phyloP scores from a whole-genome alignment of 2,888 invertebrate genomes.

The Drosophila yooni region DNA sequence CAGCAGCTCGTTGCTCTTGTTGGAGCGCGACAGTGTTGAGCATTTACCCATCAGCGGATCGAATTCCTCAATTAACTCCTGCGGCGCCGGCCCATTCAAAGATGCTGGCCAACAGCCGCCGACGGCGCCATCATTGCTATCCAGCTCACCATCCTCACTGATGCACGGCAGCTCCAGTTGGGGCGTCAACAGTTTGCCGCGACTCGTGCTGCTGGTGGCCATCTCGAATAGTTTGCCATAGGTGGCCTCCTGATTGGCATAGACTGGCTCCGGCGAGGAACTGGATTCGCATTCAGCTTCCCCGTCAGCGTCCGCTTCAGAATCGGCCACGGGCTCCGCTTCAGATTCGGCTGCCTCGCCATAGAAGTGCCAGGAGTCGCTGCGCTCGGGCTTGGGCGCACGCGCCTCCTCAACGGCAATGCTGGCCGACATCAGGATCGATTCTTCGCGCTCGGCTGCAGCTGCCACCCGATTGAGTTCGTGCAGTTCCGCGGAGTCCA shows the following conservation, averaged over 20 bases:
- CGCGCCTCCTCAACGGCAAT: conserved; percentile 72
- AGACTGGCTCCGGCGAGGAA: conserved; percentile 83
- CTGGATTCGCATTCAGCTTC: conserved; percentile 30
- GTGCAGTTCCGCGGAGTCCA: conserved; percentile 81
- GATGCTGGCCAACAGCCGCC: conserved; percentile 55
- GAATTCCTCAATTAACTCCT: conserved; percentile 90
- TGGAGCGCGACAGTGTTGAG: conserved; percentile 73
- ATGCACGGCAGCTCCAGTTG: conserved; percentile 64
- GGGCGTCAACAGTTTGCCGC: conserved; percentile 76
- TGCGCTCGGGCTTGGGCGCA: conserved; percentile 82
- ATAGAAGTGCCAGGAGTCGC: conserved; percentile 84
- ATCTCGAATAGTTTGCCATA: conserved; percentile 84
- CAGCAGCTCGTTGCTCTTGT: conserved; percentile 87
- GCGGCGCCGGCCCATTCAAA: conserved; percentile 29
- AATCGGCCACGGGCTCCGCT: conserved; percentile 8
- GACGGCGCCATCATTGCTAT: conserved; percentile 70
- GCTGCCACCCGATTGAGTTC: conserved; percentile 72
- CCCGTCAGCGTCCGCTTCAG: conserved; percentile 1
- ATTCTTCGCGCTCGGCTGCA: conserved; percentile 73
- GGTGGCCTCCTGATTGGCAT: conserved; percentile 84
- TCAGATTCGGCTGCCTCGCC: conserved; percentile 67
- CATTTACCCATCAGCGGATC: conserved; percentile 87
- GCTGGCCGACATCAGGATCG: conserved; percentile 71
- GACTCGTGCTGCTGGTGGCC: conserved; percentile 76
- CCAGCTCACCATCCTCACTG: conserved; percentile 56